Evolutionary conservation across 2,113 vertebrate species (phyloP).

Genomic region (Agelaius phoeniceus): DNA sequence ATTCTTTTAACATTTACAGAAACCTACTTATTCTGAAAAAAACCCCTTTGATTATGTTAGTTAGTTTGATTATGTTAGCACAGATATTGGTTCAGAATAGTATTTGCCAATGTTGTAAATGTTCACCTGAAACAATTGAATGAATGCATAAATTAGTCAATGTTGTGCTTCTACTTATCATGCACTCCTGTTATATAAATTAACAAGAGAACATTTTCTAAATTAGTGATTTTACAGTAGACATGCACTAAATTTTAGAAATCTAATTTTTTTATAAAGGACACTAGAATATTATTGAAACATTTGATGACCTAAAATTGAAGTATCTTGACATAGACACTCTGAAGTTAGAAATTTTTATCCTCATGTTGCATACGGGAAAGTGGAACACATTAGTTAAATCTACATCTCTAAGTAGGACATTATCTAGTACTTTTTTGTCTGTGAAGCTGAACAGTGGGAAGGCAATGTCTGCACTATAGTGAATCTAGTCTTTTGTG

Average conservation of each 20-base stretch:
- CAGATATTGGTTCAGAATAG: not conserved
- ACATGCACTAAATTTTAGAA: not conserved
- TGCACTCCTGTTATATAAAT: not conserved
- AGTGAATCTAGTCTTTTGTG: not conserved
- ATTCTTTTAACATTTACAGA: not conserved
- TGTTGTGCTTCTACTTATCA: not conserved
- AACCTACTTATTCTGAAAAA: not conserved
- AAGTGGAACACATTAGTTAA: not conserved
- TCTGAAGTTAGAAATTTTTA: not conserved
- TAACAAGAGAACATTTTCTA: not conserved
- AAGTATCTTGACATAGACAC: not conserved
- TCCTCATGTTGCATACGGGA: not conserved
- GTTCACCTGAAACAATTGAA: not conserved
- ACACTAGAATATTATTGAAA: not conserved
- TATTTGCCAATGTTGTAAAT: not conserved
- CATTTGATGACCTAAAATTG: not conserved
- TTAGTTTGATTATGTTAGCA: not conserved
- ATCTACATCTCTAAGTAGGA: not conserved
- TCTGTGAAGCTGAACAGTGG: not conserved
- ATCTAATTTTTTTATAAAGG: not conserved
- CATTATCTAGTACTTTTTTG: not conserved
- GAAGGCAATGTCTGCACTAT: not conserved
- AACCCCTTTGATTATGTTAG: fast-evolving
- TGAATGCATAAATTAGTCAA: not conserved
- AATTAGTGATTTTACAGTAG: not conserved